Conservation (phyloP, 2,797 vertebrate species). For the Poecilia gillii region DNA sequence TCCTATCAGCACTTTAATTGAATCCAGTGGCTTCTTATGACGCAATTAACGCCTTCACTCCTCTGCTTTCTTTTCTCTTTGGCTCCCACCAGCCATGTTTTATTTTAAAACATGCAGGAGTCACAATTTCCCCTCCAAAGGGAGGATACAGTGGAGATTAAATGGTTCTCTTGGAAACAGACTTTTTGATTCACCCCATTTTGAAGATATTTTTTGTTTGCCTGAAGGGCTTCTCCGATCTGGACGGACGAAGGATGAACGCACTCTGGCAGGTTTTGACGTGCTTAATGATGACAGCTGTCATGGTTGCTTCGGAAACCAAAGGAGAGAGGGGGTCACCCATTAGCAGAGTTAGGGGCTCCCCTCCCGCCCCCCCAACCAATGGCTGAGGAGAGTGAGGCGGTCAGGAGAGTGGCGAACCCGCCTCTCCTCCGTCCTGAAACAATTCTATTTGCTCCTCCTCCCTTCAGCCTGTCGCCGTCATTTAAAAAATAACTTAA, state of each 20-base stretch:
- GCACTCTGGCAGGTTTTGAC: constrained; percentile 59
- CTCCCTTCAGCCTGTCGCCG: constrained; percentile 41
- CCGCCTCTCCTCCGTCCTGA: constrained; percentile 42
- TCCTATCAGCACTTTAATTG: constrained; percentile 27
- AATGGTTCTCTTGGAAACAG: not conserved
- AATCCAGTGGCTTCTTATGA: constrained; percentile 32
- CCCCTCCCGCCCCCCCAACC: constrained; percentile 28
- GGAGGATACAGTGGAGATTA: not conserved
- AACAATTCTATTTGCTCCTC: constrained; percentile 46
- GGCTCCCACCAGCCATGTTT: rapidly evolving
- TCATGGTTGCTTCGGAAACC: constrained; percentile 62
- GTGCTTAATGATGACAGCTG: constrained; percentile 74
- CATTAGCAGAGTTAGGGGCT: constrained; percentile 38
- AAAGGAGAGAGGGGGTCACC: constrained; percentile 37
- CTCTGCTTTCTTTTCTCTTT: not conserved
- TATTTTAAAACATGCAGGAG: not conserved
- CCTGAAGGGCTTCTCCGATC: not conserved
- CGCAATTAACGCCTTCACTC: constrained; percentile 1
- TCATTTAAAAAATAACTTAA: constrained; percentile 82
- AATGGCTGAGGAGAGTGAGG: constrained; percentile 54
- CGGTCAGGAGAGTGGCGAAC: constrained; percentile 62
- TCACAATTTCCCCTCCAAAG: not conserved
- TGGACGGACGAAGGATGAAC: constrained; percentile 25
- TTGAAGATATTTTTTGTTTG: constrained; percentile 13
- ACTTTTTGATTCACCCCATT: not conserved